These are phyloP conservation scores for Gobius niger DNA, from an alignment of 2,113 vertebrate genomes.

Conservation along the genomic window DNA sequence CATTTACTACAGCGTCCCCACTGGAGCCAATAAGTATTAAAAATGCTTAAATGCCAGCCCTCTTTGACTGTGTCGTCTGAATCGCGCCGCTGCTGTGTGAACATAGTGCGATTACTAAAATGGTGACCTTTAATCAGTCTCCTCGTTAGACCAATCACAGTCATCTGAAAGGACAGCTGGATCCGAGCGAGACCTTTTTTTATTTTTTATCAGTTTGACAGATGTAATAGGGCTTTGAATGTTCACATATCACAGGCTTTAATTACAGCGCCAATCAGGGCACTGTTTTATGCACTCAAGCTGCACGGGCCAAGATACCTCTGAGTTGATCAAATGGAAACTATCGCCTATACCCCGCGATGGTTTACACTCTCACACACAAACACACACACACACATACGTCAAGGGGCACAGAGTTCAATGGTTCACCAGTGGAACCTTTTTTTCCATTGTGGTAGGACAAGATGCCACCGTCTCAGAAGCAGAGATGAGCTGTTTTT, in stretches of 20 bases:
- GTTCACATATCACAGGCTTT: constrained; percentile 36
- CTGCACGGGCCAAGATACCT: constrained; percentile 13
- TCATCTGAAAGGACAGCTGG: constrained; percentile 41
- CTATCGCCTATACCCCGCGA: not conserved
- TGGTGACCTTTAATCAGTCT: constrained; percentile 55
- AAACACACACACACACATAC: not conserved
- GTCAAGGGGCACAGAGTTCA: not conserved
- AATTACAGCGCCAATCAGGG: constrained; percentile 40
- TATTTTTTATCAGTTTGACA: constrained; percentile 3
- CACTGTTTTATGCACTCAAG: constrained; percentile 15
- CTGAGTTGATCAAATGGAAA: constrained; percentile 12
- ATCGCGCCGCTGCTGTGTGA: constrained; percentile 50
- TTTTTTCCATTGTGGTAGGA: no score
- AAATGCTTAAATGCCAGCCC: constrained; percentile 51
- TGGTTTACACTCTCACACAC: no score
- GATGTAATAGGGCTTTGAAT: constrained; percentile 33
- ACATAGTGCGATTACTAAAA: constrained; percentile 44
- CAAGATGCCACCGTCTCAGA: no score
- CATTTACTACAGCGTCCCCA: constrained; percentile 43
- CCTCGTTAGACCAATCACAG: constrained; percentile 44
- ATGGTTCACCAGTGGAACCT: not conserved
- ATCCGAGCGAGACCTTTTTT: constrained; percentile 17
- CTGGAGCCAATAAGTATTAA: constrained; percentile 33
- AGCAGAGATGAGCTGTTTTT: no score
- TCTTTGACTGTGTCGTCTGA: constrained; percentile 42